phyloP scores from a whole-genome alignment of 2,113 vertebrate species.

The Pseudorectes ferrugineus region DNA sequence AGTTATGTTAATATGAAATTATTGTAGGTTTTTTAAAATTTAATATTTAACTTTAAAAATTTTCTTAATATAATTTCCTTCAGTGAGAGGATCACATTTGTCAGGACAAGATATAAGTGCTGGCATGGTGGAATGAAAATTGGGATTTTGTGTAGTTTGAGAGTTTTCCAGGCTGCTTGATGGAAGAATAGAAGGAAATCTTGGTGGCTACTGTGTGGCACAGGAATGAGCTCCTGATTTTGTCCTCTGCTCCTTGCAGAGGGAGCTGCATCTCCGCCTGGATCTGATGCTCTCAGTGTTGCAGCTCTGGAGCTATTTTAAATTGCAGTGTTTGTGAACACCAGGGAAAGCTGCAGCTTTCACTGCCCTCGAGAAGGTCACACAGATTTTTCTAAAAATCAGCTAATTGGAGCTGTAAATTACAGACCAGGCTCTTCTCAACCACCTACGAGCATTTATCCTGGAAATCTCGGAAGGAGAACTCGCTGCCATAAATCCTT shows the following conservation, averaged over 20 bases:
- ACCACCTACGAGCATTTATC: neutral
- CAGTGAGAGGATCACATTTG: neutral
- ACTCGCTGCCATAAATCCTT: neutral
- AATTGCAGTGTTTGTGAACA: neutral
- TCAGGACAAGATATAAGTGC: neutral
- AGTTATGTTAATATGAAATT: neutral
- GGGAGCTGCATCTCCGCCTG: neutral
- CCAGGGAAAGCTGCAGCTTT: neutral
- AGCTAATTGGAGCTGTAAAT: neutral
- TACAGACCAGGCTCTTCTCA: neutral
- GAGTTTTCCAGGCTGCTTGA: neutral
- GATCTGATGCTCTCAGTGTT: neutral
- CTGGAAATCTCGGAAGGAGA: neutral
- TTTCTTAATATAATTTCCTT: neutral
- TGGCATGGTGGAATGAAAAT: neutral
- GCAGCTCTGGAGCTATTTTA: neutral
- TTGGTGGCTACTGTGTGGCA: neutral
- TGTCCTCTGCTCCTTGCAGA: neutral
- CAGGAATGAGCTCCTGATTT: neutral
- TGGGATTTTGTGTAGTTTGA: neutral
- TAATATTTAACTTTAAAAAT: neutral
- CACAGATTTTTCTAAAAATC: neutral
- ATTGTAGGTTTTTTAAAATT: neutral
- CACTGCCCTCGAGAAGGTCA: neutral
- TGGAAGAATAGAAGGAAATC: neutral